Evolutionary conservation across 1,140 invertebrate species (phyloP).

Genomic region (Meloidogyne chitwoodi): DNA sequence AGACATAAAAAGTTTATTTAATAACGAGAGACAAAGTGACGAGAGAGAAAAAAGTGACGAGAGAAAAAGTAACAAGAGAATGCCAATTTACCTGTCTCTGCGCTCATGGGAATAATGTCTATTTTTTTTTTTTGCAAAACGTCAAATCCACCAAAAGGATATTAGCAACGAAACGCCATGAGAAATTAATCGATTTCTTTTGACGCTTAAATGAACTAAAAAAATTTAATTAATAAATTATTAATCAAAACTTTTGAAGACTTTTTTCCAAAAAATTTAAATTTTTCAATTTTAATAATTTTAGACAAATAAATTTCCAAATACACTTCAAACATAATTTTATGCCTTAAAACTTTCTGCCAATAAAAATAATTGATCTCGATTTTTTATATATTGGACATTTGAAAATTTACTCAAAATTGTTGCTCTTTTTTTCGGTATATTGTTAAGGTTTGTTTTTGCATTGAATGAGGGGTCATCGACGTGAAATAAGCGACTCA

Average conservation of each 20-base stretch:
- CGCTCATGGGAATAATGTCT: background rate
- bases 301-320: background rate
- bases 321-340: no score
- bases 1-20: no score
- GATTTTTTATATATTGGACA: no score
- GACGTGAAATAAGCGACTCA: conserved; percentile 43
- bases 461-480: conserved; percentile 36
- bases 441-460: background rate
- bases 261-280: no score
- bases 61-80: background rate
- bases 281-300: background rate
- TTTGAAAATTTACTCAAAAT: no score
- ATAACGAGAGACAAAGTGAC: no score
- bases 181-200: background rate
- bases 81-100: background rate
- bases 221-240: background rate
- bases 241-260: background rate
- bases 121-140: background rate
- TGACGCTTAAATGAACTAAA: background rate
- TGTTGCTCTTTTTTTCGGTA: no score
- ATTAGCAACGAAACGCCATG: background rate
- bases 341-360: no score
- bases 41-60: no score
- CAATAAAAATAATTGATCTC: no score
- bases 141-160: background rate